Evolutionary conservation across 2,113 vertebrate genomes (phyloP).

Genomic region (Galeopterus variegatus): DNA sequence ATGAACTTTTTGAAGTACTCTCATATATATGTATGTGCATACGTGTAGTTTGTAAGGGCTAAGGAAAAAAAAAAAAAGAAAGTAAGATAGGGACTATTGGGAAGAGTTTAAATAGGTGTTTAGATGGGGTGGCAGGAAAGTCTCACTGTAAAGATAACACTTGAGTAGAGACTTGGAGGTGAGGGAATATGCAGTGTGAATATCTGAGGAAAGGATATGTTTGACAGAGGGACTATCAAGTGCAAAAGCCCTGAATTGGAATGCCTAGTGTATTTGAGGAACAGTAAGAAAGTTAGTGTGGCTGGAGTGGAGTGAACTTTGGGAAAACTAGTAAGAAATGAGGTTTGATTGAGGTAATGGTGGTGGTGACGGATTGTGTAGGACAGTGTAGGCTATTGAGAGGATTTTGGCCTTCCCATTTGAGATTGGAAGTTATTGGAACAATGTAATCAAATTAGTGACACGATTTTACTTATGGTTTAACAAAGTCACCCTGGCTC

Average conservation of each 20-base stretch:
- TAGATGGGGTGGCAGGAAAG: neutral
- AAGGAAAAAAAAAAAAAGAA: neutral
- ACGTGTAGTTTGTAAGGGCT: neutral
- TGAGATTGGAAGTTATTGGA: conserved; percentile 24
- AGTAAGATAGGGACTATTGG: neutral
- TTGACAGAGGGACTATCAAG: neutral
- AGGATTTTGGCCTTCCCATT: neutral
- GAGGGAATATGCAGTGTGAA: neutral
- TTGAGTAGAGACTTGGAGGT: neutral
- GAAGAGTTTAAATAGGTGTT: neutral
- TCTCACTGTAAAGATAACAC: neutral
- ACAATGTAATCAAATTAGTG: conserved; percentile 47
- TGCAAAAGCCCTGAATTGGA: neutral
- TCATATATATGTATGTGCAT: neutral
- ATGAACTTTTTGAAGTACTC: no score
- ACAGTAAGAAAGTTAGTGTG: neutral
- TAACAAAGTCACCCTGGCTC: neutral
- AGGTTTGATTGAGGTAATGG: neutral
- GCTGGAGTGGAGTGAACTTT: neutral
- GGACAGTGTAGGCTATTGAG: neutral
- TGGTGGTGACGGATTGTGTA: neutral
- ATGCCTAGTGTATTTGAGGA: neutral
- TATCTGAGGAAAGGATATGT: neutral
- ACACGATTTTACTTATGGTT: conserved; percentile 33
- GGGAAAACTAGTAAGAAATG: neutral